Evolutionary conservation across 1,140 invertebrate genomes (phyloP).

Genomic region (Drosophila sucinea): DNA sequence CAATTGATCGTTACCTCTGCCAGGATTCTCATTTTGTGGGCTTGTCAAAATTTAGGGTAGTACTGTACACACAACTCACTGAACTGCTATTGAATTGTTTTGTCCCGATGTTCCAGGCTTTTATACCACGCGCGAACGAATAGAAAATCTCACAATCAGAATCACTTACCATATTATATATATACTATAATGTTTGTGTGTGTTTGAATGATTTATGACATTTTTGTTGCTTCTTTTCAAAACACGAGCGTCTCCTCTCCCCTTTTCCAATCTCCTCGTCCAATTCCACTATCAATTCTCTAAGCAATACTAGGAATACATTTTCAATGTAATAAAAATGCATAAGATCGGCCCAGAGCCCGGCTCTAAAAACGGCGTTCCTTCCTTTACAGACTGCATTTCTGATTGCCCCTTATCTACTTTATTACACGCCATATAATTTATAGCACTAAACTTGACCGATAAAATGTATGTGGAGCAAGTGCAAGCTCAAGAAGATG

Average conservation of each 20-base stretch:
- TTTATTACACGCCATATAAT: conserved; percentile 23
- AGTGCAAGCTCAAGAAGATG: conserved; percentile 40
- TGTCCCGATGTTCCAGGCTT: conserved; percentile 38
- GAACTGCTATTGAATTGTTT: conserved; percentile 61
- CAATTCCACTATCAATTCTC: conserved; percentile 54
- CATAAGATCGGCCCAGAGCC: conserved; percentile 8
- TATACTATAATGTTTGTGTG: conserved; percentile 22
- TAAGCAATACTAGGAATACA: conserved; percentile 2
- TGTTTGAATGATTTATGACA: conserved; percentile 69
- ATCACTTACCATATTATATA: conserved; percentile 31
- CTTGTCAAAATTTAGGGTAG: conserved; percentile 21
- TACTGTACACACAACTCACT: conserved; percentile 32
- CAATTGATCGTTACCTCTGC: conserved; percentile 51
- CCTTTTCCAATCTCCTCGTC: conserved; percentile 8
- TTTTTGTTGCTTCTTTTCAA: conserved; percentile 70
- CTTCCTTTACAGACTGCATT: conserved; percentile 6
- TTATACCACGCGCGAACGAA: conserved; percentile 61
- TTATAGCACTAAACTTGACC: conserved; percentile 60
- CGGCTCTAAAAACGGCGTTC: neutral
- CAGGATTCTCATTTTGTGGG: conserved; percentile 66
- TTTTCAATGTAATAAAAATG: conserved; percentile 4
- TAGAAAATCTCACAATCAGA: conserved; percentile 57
- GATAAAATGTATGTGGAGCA: conserved; percentile 57
- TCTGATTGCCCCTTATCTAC: conserved; percentile 6
- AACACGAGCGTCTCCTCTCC: conserved; percentile 35